Percentiles rank a stretch among this genome's conserved stretches.
These are phyloP conservation scores for Brachyptera risi DNA, from an alignment of 2,888 invertebrate genomes.

Conservation along the genomic window DNA sequence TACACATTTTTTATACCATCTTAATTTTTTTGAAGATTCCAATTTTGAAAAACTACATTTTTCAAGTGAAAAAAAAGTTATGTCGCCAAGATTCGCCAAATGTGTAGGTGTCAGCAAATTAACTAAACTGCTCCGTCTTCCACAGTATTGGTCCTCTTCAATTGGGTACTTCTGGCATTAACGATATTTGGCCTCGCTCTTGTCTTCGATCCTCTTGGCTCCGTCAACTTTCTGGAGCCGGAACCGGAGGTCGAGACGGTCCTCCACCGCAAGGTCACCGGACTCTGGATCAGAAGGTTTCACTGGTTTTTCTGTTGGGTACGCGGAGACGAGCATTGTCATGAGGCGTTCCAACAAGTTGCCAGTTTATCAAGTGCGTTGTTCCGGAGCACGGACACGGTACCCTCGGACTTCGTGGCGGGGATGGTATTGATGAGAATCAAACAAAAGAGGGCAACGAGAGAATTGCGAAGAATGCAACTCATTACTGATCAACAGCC, in stretches of 20 bases:
- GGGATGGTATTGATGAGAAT: conserved; percentile 80
- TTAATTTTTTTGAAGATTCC: too few relatives aligned
- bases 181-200: conserved; percentile 71
- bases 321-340: conserved; percentile 68
- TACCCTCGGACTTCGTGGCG: conserved; percentile 84
- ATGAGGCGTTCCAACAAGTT: conserved; percentile 70
- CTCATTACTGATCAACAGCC: conserved; percentile 57
- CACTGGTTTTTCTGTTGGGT: conserved; percentile 69
- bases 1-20: too few relatives aligned
- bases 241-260: conserved; percentile 60
- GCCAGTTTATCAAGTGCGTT: conserved; percentile 68
- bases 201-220: conserved; percentile 79
- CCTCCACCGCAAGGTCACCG: conserved; percentile 65
- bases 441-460: conserved; percentile 67
- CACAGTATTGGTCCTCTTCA: conserved; percentile 69
- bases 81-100: too few relatives aligned
- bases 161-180: conserved; percentile 73
- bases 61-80: too few relatives aligned
- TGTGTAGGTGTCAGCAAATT: too few relatives aligned
- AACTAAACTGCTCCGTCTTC: conserved; percentile 28
- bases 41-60: too few relatives aligned
- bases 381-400: conserved; percentile 80
- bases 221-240: conserved; percentile 56
- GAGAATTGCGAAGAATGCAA: conserved; percentile 65
- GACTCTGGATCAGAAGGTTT: conserved; percentile 70